Evolutionary conservation across 53 echinoderm and acorn worm genomes (phyloP), one percentile per base, ranked within the genome.

Genomic region (Arbacia lixula): DNA sequence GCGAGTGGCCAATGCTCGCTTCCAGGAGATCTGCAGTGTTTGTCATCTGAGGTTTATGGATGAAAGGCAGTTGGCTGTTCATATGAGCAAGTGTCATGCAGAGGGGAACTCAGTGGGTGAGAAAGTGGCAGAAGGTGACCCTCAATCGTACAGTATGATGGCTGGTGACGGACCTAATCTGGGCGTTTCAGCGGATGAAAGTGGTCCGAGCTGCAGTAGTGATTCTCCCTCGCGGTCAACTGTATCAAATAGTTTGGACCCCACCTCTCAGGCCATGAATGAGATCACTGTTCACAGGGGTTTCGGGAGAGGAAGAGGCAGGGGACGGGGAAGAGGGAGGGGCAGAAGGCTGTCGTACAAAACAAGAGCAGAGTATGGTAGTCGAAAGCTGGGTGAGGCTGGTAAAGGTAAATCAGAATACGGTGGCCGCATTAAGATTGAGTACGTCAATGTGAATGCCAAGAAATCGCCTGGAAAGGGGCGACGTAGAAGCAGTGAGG

Each of bases 401-500:
- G 46, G 17, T 11, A 77, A 60, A 60, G 61, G 64, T 29, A 61
- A 81, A 60, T 38, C 6, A 16, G 62, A 37, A 3, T n/a, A 38
- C 20, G 38, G 43, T 28, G 82, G 82, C 19, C 62, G 82, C 39
- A 81, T 81, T 32, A 81, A 33, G 33, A 81, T 81, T 6, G 82
- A 81, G 64, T 81, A 81, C 34, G 41, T 64, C 64, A 81, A 61
- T 21, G 64, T 63, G 3, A 61, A 81, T 81, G 49, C 63, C 2
- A 81, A 12, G 12, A 81, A 19, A 32, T 41, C 12, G 30, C 71
- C 88, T 41, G 84, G 84, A 41, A 87, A 43, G 51, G 49, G 20
- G 36, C 85, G 66, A 75, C 65, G 80, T 64, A 93, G 52, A 53
- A 76, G 31, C 58, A 66, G 62, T 76, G 90, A 82, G 90, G 90